Evolutionary conservation across 2,113 vertebrate genomes (phyloP).

Genomic region (Puma concolor): DNA sequence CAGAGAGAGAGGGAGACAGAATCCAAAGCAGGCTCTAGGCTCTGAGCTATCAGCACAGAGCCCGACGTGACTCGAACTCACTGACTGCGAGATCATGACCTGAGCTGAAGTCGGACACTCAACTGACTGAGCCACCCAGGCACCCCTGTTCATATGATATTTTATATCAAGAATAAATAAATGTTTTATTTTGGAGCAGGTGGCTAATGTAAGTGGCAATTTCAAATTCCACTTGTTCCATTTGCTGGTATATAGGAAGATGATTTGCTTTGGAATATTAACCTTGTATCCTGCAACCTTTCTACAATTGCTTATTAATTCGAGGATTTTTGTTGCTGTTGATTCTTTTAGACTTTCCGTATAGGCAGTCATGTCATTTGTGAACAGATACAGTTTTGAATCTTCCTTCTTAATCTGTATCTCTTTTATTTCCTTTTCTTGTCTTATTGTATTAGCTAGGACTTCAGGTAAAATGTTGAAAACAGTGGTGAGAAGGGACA

Average conservation of each 20-base stretch:
- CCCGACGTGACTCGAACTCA: too few relatives aligned
- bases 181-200: not conserved
- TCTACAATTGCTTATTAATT: not conserved
- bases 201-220: not conserved
- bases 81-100: too few relatives aligned
- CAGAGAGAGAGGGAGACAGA: too few relatives aligned
- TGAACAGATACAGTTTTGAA: not conserved
- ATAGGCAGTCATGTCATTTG: not conserved
- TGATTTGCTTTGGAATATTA: not conserved
- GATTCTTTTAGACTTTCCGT: not conserved
- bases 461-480: not conserved
- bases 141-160: not conserved
- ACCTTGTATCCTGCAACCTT: not conserved
- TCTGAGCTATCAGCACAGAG: too few relatives aligned
- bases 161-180: not conserved
- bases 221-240: constrained; percentile 2
- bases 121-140: too few relatives aligned
- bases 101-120: too few relatives aligned
- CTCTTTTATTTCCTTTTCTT: not conserved
- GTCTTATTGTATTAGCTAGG: not conserved
- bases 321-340: not conserved
- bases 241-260: not conserved
- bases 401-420: not conserved
- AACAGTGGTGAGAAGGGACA: not conserved
- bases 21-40: too few relatives aligned